A percentile compares a stretch with the other conserved stretches of the same genome.
phyloP scores from a whole-genome alignment of 2,113 vertebrate species.

The Syrrhaptes paradoxus region DNA sequence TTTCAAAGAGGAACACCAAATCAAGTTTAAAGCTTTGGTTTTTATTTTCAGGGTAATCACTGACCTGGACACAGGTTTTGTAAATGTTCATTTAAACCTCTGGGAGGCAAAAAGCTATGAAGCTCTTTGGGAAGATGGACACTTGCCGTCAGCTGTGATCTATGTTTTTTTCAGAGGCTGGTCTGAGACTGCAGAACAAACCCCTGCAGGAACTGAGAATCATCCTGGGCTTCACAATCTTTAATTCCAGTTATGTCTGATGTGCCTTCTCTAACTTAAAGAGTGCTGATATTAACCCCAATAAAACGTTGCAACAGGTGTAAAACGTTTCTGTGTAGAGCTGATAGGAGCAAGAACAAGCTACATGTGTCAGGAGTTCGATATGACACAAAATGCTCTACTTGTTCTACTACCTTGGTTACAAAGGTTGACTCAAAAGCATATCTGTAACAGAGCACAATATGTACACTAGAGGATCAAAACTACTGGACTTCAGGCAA shows the following conservation, averaged over 20 bases:
- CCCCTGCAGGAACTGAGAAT: background rate
- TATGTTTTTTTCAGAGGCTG: background rate
- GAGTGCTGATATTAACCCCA: background rate
- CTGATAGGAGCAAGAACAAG: background rate
- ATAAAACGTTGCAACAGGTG: background rate
- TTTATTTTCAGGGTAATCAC: background rate
- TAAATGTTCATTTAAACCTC: background rate
- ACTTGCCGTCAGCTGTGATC: background rate
- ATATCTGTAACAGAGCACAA: background rate
- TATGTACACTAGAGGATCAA: background rate
- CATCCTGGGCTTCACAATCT: background rate
- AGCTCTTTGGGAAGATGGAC: background rate
- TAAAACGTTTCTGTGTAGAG: background rate
- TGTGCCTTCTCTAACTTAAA: background rate
- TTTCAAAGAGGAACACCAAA: background rate
- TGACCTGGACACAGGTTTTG: background rate
- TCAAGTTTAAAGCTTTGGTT: background rate
- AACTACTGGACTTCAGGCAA: background rate
- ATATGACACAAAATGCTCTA: background rate
- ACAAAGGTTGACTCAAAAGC: background rate
- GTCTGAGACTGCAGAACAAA: background rate
- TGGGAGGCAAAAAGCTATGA: background rate
- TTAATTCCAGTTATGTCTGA: background rate
- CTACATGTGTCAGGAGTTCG: background rate
- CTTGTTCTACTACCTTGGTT: background rate